These are phyloP conservation scores for Harlomillsia oculata DNA, from an alignment of 1,140 invertebrate genomes.

Conservation along the genomic window DNA sequence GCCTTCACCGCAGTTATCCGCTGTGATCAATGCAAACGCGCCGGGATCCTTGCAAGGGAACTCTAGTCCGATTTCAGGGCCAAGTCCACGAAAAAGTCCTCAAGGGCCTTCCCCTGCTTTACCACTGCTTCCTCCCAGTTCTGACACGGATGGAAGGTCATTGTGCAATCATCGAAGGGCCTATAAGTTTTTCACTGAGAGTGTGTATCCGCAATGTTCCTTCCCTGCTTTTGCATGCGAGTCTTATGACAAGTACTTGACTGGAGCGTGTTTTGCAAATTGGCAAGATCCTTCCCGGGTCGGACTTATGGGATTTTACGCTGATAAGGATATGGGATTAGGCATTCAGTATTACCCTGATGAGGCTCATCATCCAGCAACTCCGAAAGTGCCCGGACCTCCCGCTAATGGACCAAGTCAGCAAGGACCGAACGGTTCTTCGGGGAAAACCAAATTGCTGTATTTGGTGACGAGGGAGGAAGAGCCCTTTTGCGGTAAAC, in stretches of 20 bases:
- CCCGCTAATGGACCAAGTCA: too few relatives aligned
- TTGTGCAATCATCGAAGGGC: slow-evolving; percentile 83
- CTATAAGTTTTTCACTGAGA: slow-evolving; percentile 88
- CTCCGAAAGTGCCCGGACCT: not conserved
- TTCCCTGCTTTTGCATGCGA: slow-evolving; percentile 81
- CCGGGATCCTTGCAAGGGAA: too few relatives aligned
- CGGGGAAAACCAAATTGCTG: slow-evolving; percentile 65
- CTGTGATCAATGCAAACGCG: too few relatives aligned
- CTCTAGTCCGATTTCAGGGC: too few relatives aligned
- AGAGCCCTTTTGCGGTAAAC: slow-evolving; percentile 77
- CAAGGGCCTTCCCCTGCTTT: too few relatives aligned
- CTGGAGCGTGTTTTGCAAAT: slow-evolving; percentile 62
- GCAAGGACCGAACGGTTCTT: too few relatives aligned
- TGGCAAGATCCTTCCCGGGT: slow-evolving; percentile 56
- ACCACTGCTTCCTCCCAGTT: too few relatives aligned
- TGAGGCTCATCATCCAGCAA: too few relatives aligned
- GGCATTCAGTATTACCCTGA: too few relatives aligned
- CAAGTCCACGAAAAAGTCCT: too few relatives aligned
- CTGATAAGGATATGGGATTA: slow-evolving; percentile 50
- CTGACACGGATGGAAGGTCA: slow-evolving; percentile 69
- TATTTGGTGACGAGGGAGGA: slow-evolving; percentile 80
- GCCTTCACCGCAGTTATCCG: too few relatives aligned
- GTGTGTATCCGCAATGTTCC: slow-evolving; percentile 74
- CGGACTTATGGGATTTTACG: slow-evolving; percentile 89
- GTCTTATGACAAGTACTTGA: slow-evolving; percentile 71